phyloP scores from a whole-genome alignment of 2,888 invertebrate species.

The Agriotes lineatus region DNA sequence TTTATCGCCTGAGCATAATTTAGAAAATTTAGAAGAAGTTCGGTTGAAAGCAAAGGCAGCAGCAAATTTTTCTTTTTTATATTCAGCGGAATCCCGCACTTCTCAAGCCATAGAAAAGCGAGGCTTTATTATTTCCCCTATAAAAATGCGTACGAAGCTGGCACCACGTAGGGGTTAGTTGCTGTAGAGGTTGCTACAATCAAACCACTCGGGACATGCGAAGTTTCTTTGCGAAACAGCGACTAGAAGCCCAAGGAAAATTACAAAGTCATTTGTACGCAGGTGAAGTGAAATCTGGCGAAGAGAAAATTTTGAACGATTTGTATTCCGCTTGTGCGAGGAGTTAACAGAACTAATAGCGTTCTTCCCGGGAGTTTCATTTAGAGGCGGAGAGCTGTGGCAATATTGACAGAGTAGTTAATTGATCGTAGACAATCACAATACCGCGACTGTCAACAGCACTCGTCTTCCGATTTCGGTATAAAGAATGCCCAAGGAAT shows the following conservation, averaged over 20 bases:
- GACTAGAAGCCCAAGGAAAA: background rate
- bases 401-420: conserved; percentile 39
- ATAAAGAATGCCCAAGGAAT: background rate
- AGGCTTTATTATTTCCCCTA: too few species aligned
- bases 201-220: background rate
- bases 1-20: too few species aligned
- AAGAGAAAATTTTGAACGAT: conserved; percentile 26
- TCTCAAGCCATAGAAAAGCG: too few species aligned
- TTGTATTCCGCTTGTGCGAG: conserved; percentile 29
- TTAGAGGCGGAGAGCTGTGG: conserved; percentile 23
- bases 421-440: conserved; percentile 37
- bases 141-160: too few species aligned
- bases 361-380: conserved; percentile 26
- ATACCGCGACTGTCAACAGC: conserved; percentile 25
- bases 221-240: conserved; percentile 4
- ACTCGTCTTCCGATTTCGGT: background rate
- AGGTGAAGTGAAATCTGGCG: conserved; percentile 15
- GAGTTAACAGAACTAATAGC: conserved; percentile 31
- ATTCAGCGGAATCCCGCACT: too few species aligned
- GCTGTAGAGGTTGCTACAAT: background rate
- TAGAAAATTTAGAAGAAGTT: too few species aligned
- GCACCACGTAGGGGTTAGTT: too few species aligned
- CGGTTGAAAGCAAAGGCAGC: too few species aligned
- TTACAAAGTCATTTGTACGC: conserved; percentile 15
- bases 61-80: too few species aligned